Evolutionary conservation across 2,797 vertebrate genomes (phyloP), one percentile per base, ranked within the genome.

Genomic region (Peromyscus nudipes): DNA sequence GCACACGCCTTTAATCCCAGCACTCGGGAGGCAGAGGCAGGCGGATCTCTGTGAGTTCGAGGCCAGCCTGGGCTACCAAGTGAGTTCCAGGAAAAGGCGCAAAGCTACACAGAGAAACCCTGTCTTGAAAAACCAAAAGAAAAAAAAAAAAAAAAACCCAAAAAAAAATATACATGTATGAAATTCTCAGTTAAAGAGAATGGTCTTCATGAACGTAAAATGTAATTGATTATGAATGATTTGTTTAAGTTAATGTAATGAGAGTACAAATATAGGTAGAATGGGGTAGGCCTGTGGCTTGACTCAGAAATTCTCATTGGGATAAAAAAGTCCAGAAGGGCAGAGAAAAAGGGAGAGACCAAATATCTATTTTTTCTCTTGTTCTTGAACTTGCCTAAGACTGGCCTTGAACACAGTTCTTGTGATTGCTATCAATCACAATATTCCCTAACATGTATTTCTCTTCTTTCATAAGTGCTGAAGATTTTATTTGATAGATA

Each of bases 321-420:
- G 27, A 69, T 16, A 87, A 84, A 46, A 17, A 31, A 62, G 37
- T 0, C 2, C 4, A 19, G 34, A 40, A 43, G 6, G 31, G 2
- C 37, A 75, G 67, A 40, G 43, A 16, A 27, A 9, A n/a, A 52
- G 89, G n/a, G 27, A 92, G 57, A 23, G 21, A 31, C 5, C 23
- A 21, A 76, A 57, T 55, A 49, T 21, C 13, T 29, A 31, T 84
- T 95, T 94, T 71, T 71, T 49, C 52, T 67, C 57, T 81, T 80
- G 23, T 94, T 94, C n/a, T 92, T 62, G 34, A 34, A 76, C 94
- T 92, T 94, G 34, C 11, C n/a, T n/a, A 62, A 94, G 16, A 27
- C 23, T 85, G 13, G 13, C 0, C 52, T 94, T 75, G 81, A 97
- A 64, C 14, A 84, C 0, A 27, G 65, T 52, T 93, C 17, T 94